Evolutionary conservation across 2,888 invertebrate genomes (phyloP), one percentile per base, ranked within the genome.

Genomic region (Oxycera nigricornis): DNA sequence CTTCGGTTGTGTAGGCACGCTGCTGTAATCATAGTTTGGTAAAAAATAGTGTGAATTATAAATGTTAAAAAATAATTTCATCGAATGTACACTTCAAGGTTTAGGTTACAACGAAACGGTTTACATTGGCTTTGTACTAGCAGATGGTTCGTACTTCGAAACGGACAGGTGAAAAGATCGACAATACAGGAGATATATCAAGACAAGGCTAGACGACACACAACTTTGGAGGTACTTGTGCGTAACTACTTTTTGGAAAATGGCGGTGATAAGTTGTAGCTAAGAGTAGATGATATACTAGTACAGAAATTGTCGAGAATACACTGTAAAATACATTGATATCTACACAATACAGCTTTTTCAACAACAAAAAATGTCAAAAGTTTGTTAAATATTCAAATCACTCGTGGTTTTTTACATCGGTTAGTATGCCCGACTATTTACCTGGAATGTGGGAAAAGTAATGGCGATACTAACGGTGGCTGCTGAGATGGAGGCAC

Each of bases 381-480:
- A 59, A 59, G 20, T 20, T 17, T 57, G 14, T 24, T 57, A 35
- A 20, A 39, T 20, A 62, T 2, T 35, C 1, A 20, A 6, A 62
- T 41, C 31, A 2, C 7, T 61, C n/a, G n/a, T n/a, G 3, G 20
- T 2, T 6, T 22, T 24, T n/a, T 11, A 14, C 46, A 1, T 22
- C 24, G 55, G 24, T 55, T n/a, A 55, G 39, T 1, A 14, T n/a
- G n/a, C n/a, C n/a, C n/a, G n/a, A n/a, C n/a, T 11, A 46, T 46
- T 35, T 50, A 89, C 90, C 90, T 89, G 79, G 88, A 87, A 82
- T 89, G 89, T 78, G 89, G 88, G 79, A 89, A 87, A 79, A 88
- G 85, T 82, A 82, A 82, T 79, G 87, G 87, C 76, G 88, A 86
- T 76, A 87, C 87, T 79, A 88, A 87, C 74, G 84, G 87, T 79